Base-by-base conservation (phyloP, 53 echinoderm and acorn worm genomes). In the Paracentrotus lividus region DNA sequence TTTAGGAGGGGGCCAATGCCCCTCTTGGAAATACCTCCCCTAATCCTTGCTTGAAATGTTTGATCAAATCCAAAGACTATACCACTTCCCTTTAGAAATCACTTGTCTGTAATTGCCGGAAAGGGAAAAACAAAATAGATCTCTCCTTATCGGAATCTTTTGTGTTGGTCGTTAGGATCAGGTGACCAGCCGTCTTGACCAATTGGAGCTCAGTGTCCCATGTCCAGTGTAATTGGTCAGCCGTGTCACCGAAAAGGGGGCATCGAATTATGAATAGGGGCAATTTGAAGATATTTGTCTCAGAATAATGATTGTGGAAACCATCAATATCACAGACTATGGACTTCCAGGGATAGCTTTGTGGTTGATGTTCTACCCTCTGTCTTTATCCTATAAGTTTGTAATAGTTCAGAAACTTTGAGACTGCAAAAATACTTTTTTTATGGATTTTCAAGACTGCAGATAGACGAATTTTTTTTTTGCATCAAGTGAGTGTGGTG, bases 1-100 rank as follows among this genome's bases (percentile, higher is more conserved):
- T 92, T 92, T 92, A 92, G 27, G 92, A 92, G 92, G 92, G 51
- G n/a, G n/a, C n/a, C 92, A 92, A 6, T 92, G 92, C 92, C 92
- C 92, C 84, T 57, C 43, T 21, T 32, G 43, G 21, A 33, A 77
- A 81, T 77, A 92, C 92, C 91, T 40, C 81, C 10, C 38, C 5
- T 78, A 78, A 92, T 78, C 92, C 92, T 84, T 92, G 78, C 78
- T 55, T 92, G 57, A 92, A 92, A 77, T 92, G 92, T 92, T 92
- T 92, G 78, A 92, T 92, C 92, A 92, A 81, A 45, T 40, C 78
- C 49, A 49, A 2, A 77, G 77, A 81, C 81, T 47, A 81, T 58
- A 26, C 91, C 91, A 91, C 68, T 91, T 87, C 76, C 34, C 45
- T 32, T 69, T 75, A 51, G 49, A 69, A 66, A 33, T 42, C 49